Evolutionary conservation across 2,888 invertebrate species (phyloP), one percentile per base, ranked within the genome.

Genomic region (Bibio marci): DNA sequence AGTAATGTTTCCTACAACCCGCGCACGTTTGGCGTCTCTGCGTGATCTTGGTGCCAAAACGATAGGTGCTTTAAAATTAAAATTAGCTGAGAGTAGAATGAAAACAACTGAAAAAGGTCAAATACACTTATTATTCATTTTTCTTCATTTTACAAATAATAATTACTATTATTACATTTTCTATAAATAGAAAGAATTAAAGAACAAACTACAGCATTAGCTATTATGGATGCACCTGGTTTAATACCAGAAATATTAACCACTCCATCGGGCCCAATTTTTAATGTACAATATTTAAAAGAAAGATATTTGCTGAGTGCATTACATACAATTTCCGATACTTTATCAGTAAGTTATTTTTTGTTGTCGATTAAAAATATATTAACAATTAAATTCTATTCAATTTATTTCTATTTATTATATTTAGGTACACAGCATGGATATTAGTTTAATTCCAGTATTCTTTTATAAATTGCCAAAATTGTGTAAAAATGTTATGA

Each of bases 11-110:
- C 62, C 62, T 10, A 54, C 60, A 8, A 62, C 63, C 1, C 55
- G 69, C 39, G 73, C 76, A 2, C 64, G 74, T 34, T 56, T 78
- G 2, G 70, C 72, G 46, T 74, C 71, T 42, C 59, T 78, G 5
- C 76, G 74, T 50, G 75, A 76, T 48, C 57, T 77, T 43, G 76
- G 77, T n/a, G 72, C 75, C 1, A 76, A 76, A 47, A 78, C 76
- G 52, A 57, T 78, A 31, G 69, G 70, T 18, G 69, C 68, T 31
- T 59, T 76, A n/a, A 72, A 69, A 50, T 72, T 73, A 55, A 70
- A 71, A 44, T 55, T 76, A 26, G 67, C 71, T 7, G 71, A 71
- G 49, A 64, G 43, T 34, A 31, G 41, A 25, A 38, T 43, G 13
- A 43, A 43, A 35, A 27, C 40, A 12, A 42, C 22, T 32, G 43